phyloP scores from a whole-genome alignment of 2,113 vertebrate genomes.

The Aldabrachelys gigantea region DNA sequence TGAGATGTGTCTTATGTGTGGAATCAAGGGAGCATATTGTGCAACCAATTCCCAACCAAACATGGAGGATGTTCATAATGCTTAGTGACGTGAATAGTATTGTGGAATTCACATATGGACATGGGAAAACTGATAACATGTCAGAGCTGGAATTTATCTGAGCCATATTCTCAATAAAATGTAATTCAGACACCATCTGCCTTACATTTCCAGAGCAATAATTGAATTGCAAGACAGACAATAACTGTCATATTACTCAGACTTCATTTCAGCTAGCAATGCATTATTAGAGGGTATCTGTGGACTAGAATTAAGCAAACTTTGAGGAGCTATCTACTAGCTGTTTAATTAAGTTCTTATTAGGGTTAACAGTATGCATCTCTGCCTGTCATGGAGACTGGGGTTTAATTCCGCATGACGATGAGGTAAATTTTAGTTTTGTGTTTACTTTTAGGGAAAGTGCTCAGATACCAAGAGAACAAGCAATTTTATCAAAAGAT shows the following conservation, averaged over 20 bases:
- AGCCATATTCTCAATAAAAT: not conserved
- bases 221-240: not conserved
- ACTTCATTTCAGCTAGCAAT: not conserved
- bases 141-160: not conserved
- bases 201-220: not conserved
- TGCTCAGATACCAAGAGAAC: no score
- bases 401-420: not conserved
- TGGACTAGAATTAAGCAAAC: not conserved
- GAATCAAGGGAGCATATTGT: not conserved
- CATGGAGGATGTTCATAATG: not conserved
- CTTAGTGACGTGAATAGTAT: fast-evolving
- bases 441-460: no score
- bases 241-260: not conserved
- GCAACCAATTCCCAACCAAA: not conserved
- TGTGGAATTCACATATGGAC: fast-evolving
- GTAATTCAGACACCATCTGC: not conserved
- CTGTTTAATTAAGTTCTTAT: not conserved
- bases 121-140: not conserved
- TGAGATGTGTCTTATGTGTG: not conserved
- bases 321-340: fast-evolving
- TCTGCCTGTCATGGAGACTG: not conserved
- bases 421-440: not conserved
- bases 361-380: fast-evolving
- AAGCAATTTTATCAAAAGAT: no score
- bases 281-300: fast-evolving